phyloP scores from a whole-genome alignment of 2,797 vertebrate genomes.

The Cirrhinus molitorella region DNA sequence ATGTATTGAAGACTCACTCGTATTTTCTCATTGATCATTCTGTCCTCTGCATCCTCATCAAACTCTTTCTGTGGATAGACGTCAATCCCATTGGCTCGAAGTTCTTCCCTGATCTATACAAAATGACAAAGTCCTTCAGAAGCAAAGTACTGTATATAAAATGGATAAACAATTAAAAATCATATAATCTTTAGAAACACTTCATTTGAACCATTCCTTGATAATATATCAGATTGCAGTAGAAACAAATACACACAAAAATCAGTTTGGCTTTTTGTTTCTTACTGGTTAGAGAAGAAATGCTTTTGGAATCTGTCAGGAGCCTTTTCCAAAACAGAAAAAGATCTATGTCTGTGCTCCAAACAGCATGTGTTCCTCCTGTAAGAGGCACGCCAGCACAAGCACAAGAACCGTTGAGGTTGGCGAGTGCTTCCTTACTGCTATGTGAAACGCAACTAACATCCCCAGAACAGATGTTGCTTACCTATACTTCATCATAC shows the following conservation, averaged over 20 bases:
- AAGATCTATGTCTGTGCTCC: constrained; percentile 13
- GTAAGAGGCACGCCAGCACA: constrained; percentile 25
- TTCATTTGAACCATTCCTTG: no score
- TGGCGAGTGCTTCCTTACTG: constrained; percentile 6
- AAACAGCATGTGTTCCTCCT: background rate
- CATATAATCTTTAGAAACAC: background rate
- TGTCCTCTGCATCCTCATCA: constrained; percentile 93
- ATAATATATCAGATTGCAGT: background rate
- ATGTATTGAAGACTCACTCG: constrained; percentile 82
- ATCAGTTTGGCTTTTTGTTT: background rate
- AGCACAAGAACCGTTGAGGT: constrained; percentile 22
- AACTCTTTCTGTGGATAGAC: constrained; percentile 98
- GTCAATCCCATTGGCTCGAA: constrained; percentile 91
- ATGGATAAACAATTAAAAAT: background rate
- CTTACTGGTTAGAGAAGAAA: constrained; percentile 1
- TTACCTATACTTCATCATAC: constrained; percentile 20
- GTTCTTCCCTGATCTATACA: constrained; percentile 90
- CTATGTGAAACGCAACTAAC: constrained; percentile 19
- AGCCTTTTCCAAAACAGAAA: background rate
- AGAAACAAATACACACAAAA: background rate
- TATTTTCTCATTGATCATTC: constrained; percentile 95
- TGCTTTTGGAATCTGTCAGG: constrained; percentile 4
- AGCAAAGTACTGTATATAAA: background rate
- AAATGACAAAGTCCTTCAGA: background rate
- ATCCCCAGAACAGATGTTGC: constrained; percentile 25